A percentile compares a stretch with the other conserved stretches of the same genome.
phyloP scores from a whole-genome alignment of 2,113 vertebrate species.

The Hemibagrus wyckioides region DNA sequence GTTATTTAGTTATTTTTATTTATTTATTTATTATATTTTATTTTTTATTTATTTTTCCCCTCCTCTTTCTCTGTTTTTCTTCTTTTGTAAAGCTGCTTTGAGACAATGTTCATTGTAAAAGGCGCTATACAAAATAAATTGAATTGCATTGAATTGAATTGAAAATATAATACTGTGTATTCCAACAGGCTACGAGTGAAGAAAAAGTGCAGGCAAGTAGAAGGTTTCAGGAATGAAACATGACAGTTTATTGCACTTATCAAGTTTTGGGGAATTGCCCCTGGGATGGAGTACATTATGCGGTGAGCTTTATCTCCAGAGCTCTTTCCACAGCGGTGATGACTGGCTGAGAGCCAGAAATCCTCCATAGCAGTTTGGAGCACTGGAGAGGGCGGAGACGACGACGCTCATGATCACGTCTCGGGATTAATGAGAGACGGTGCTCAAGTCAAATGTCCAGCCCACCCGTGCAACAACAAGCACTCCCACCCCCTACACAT shows the following conservation, averaged over 20 bases:
- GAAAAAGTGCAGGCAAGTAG: not conserved
- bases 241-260: not conserved
- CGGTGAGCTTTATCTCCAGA: constrained; percentile 12
- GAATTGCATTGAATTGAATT: no score
- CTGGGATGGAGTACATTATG: not conserved
- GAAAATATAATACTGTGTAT: not conserved
- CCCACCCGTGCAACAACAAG: constrained; percentile 39
- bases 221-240: not conserved
- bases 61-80: no score
- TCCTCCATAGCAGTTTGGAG: not conserved
- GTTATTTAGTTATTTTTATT: no score
- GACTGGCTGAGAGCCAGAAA: constrained; percentile 20
- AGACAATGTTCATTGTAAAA: no score
- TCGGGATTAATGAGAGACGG: constrained; percentile 67
- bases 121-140: no score
- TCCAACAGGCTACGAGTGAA: not conserved
- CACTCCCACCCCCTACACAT: constrained; percentile 59
- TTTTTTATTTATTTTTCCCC: no score
- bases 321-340: constrained; percentile 24
- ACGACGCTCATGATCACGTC: constrained; percentile 48
- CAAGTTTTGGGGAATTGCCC: not conserved
- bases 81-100: no score
- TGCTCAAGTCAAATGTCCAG: constrained; percentile 50
- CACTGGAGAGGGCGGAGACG: constrained; percentile 64
- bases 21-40: no score